Conservation (phyloP, 2,113 vertebrate species). For the Entosphenus tridentatus region DNA sequence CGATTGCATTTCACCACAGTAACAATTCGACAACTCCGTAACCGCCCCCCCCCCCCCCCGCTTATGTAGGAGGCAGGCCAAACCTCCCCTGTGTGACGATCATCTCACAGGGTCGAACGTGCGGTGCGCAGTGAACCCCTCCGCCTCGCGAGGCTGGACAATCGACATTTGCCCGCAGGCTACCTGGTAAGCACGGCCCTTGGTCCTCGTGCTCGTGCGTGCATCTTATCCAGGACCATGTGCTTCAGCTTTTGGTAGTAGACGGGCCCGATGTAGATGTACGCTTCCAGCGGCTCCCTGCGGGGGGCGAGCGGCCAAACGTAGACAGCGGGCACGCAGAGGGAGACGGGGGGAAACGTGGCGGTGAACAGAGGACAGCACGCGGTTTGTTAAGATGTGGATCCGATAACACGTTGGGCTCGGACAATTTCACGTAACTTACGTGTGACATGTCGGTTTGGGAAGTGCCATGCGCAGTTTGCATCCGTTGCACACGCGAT, state of each 20-base stretch:
- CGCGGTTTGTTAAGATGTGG: no score
- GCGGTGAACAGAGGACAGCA: neutral
- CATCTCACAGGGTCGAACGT: no score
- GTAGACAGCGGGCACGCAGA: neutral
- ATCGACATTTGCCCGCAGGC: neutral
- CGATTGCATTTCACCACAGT: no score
- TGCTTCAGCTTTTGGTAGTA: conserved; percentile 6
- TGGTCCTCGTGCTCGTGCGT: neutral
- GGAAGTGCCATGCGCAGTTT: no score
- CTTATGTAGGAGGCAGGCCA: no score
- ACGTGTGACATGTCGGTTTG: no score
- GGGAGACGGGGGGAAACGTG: neutral
- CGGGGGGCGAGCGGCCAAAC: conserved; percentile 1
- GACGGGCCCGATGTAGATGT: conserved; percentile 5
- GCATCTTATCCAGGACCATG: conserved; percentile 6
- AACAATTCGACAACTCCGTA: neutral
- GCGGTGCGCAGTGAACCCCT: no score
- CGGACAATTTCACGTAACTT: no score
- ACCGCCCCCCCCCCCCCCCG: no score
- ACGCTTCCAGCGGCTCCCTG: conserved; percentile 4
- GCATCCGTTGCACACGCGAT: no score
- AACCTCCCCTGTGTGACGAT: no score
- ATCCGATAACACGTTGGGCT: no score
- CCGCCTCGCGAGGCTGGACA: neutral
- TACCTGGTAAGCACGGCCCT: conserved; percentile 3